Evolutionary conservation across 1,140 invertebrate genomes (phyloP), one percentile per base, ranked within the genome.

Genomic region (Panulirus ornatus): DNA sequence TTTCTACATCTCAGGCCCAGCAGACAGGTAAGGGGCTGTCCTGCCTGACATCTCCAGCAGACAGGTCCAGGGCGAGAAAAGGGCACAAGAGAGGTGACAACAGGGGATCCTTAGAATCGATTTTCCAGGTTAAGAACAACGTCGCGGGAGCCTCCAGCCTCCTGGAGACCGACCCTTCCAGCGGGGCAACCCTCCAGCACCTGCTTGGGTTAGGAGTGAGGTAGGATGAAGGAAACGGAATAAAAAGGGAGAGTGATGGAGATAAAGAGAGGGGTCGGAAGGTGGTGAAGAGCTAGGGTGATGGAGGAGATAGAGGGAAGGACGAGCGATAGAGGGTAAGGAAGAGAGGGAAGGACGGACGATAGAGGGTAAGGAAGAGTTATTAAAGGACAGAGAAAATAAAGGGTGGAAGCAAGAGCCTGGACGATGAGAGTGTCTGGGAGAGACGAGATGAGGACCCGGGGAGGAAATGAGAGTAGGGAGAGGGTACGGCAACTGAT

Each of bases 391-490:
- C 11, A 58, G 51, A 58, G 51, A 58, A 22, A 58, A 22, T 11
- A 58, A 22, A 58, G 51, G 22, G 51, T 11, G 51, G 22, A 22
- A 58, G 51, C 11, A 22, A 71, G 70, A 71, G 70, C 34, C n/a
- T n/a, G n/a, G n/a, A n/a, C n/a, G n/a, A n/a, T n/a, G n/a, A n/a
- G 70, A 71, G 70, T 36, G 70, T 36, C 30, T 36, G 70, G 40
- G 70, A 71, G 70, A 71, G 70, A 71, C 3, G 40, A 19, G 40
- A 14, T 44, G 36, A 78, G 36, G 16, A 14, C n/a, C n/a, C n/a
- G n/a, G n/a, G n/a, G n/a, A n/a, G n/a, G n/a, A n/a, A n/a, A n/a
- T n/a, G n/a, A n/a, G n/a, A n/a, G n/a, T n/a, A n/a, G n/a, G n/a
- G n/a, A n/a, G n/a, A n/a, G n/a, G n/a, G n/a, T n/a, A n/a, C n/a